Evolutionary conservation across 2,113 vertebrate genomes (phyloP), one percentile per base, ranked within the genome.

Genomic region (Paraplagusia blochii): DNA sequence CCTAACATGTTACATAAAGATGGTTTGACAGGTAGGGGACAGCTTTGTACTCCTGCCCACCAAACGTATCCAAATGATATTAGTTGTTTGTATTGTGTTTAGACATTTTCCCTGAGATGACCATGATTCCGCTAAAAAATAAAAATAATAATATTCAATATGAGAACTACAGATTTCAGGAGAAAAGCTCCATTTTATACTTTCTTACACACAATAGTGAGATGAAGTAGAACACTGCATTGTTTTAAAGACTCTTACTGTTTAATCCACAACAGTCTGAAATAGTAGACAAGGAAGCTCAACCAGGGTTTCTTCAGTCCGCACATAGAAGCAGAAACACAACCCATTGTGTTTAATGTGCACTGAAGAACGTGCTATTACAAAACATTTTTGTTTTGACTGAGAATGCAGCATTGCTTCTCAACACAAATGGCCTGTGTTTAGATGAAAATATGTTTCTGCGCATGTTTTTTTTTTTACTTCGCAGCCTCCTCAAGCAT

Each of bases 1-100:
- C 53, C 77, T 69, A 65, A 44, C 39, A 72, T 72, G 36, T 79
- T 76, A 81, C 75, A 70, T 79, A 84, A 79, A 68, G 17, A 51
- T 4, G 11, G 29, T n/a, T 52, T 51, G 42, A 14, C 53, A 68
- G 67, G 74, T 72, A 79, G 72, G 81, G 19, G 6, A 14, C 49
- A 39, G 2, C 29, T n/a, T n/a, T n/a, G n/a, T n/a, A n/a, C n/a
- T n/a, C n/a, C n/a, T n/a, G n/a, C n/a, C n/a, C n/a, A n/a, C n/a
- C n/a, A n/a, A n/a, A n/a, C n/a, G n/a, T n/a, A n/a, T n/a, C n/a
- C n/a, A n/a, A n/a, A n/a, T n/a, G n/a, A n/a, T n/a, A n/a, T n/a
- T n/a, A n/a, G n/a, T n/a, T n/a, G n/a, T n/a, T n/a, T n/a, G n/a
- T n/a, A n/a, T n/a, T n/a, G n/a, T n/a, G n/a, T n/a, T n/a, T n/a